A percentile compares a stretch with the other conserved stretches of the same genome.
Evolutionary conservation across 2,888 invertebrate species (phyloP).

Genomic region (Pyrrhosoma nymphula): DNA sequence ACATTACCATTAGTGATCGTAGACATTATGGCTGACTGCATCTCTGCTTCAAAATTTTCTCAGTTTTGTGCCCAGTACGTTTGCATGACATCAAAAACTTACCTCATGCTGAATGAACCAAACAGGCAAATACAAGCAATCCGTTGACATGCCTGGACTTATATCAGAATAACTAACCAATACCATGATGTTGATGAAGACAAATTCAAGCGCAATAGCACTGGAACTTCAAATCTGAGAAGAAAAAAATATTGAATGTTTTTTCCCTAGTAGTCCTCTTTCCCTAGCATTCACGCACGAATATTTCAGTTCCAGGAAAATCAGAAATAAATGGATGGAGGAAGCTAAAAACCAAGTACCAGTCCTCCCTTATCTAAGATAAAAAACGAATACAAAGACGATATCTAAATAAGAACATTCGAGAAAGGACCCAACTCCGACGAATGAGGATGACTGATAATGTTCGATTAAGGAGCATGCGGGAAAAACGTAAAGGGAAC

Average conservation of each 20-base stretch:
- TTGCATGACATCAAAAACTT: too few relatives aligned
- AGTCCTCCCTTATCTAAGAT: neutral
- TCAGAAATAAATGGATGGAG: neutral
- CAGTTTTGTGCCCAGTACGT: too few relatives aligned
- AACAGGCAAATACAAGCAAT: too few relatives aligned
- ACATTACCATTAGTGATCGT: too few relatives aligned
- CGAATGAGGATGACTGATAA: slow-evolving; percentile 11
- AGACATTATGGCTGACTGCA: too few relatives aligned
- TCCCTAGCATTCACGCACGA: neutral
- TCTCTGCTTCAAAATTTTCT: too few relatives aligned
- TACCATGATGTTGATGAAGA: too few relatives aligned
- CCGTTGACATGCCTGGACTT: too few relatives aligned
- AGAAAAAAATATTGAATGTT: neutral
- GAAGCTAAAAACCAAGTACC: neutral
- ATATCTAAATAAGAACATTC: neutral
- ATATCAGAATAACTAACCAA: too few relatives aligned
- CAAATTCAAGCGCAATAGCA: too few relatives aligned
- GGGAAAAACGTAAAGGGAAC: neutral
- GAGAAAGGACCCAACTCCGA: neutral
- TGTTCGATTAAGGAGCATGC: neutral
- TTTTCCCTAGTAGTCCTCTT: neutral
- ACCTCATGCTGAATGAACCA: too few relatives aligned
- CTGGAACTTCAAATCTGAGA: too few relatives aligned
- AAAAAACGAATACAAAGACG: neutral
- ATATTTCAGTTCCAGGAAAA: neutral